These are phyloP conservation scores for Patiria pectinifera DNA, from an alignment of 53 echinoderm and acorn worm genomes.

Conservation along the genomic window DNA sequence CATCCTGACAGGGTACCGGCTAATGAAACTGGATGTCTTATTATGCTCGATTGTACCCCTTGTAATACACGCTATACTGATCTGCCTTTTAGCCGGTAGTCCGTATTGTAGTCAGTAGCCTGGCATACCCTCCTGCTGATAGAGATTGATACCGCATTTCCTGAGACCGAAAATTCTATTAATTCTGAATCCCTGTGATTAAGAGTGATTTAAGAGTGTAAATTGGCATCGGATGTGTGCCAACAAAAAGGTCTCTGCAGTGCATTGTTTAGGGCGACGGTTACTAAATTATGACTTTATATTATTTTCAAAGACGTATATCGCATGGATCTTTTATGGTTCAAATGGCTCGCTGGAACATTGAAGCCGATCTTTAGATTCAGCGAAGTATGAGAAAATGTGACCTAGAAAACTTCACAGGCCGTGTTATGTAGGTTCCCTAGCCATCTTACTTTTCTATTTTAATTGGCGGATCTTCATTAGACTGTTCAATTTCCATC, in stretches of 20 bases:
- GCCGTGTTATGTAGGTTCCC: neutral
- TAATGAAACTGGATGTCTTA: conserved; percentile 65
- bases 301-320: neutral
- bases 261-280: conserved; percentile 9
- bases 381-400: neutral
- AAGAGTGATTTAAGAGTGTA: conserved; percentile 51
- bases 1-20: conserved; percentile 47
- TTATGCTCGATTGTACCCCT: conserved; percentile 46
- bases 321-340: neutral
- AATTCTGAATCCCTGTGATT: conserved; percentile 48
- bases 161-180: conserved; percentile 59
- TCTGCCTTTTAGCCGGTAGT: conserved; percentile 18
- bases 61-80: conserved; percentile 38
- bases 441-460: neutral
- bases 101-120: conserved; percentile 20
- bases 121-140: neutral
- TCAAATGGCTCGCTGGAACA: neutral
- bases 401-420: neutral
- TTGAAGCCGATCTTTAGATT: neutral
- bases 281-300: neutral
- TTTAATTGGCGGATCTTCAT: neutral
- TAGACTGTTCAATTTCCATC: neutral
- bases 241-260: conserved; percentile 29
- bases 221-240: conserved; percentile 30
- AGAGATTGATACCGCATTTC: conserved; percentile 54